Percentiles rank a stretch among this genome's conserved stretches.
phyloP scores from a whole-genome alignment of 2,797 vertebrate genomes.

The Chaetodon trifasciatus region DNA sequence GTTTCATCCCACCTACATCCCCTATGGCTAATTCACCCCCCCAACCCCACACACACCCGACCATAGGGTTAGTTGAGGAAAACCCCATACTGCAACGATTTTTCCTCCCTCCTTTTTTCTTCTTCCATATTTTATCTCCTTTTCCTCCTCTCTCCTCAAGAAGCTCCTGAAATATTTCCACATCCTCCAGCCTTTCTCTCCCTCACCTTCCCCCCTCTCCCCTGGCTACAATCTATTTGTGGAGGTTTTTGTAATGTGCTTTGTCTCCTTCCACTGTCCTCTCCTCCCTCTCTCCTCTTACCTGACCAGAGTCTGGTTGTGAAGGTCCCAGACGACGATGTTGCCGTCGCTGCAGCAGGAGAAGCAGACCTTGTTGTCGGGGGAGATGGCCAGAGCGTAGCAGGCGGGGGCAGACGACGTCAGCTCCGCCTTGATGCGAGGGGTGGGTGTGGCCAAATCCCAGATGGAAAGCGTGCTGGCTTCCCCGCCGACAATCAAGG shows the following conservation, averaged over 20 bases:
- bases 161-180: conserved; percentile 38
- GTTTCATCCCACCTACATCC: conserved; percentile 38
- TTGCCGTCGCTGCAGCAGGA: conserved; percentile 93
- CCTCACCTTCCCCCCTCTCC: not conserved
- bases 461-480: conserved; percentile 85
- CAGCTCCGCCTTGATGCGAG: conserved; percentile 84
- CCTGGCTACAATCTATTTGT: conserved; percentile 33
- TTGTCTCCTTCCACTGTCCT: conserved; percentile 3
- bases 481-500: conserved; percentile 82
- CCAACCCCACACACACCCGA: conserved; percentile 13
- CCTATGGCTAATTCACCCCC: conserved; percentile 49
- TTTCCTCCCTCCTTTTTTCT: not conserved
- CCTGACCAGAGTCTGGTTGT: conserved; percentile 84
- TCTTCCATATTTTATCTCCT: conserved; percentile 30
- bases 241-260: not conserved
- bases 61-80: conserved; percentile 15
- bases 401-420: conserved; percentile 83
- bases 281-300: conserved; percentile 36
- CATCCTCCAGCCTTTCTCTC: conserved; percentile 13
- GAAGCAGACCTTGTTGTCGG: conserved; percentile 90
- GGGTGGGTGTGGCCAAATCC: conserved; percentile 83
- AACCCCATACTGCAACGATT: conserved; percentile 18
- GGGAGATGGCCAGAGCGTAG: conserved; percentile 85
- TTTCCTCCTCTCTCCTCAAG: conserved; percentile 9
- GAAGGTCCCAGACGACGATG: conserved; percentile 85